A percentile compares a stretch with the other conserved stretches of the same genome.
phyloP scores from a whole-genome alignment of 2,888 invertebrate species.

The Chloroclysta siterata region DNA sequence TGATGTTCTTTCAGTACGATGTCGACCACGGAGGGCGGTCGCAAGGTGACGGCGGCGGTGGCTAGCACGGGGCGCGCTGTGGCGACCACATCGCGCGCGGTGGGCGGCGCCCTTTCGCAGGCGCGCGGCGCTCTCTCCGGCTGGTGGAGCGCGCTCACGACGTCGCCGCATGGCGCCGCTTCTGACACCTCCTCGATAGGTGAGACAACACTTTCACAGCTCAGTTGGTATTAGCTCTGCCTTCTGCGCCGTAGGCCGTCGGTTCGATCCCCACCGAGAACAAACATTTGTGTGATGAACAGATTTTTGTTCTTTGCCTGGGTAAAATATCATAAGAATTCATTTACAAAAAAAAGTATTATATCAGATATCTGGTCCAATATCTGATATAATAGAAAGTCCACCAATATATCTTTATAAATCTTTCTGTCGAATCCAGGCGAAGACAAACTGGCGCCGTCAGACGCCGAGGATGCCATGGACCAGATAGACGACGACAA shows the following conservation, averaged over 20 bases:
- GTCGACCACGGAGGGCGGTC: conserved; percentile 96
- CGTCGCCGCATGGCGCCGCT: conserved; percentile 50
- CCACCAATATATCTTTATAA: no score
- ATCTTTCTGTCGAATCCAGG: conserved; percentile 20
- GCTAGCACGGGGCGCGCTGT: conserved; percentile 96
- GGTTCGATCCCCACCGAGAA: no score
- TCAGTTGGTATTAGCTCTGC: no score
- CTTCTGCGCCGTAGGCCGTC: no score
- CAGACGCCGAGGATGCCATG: conserved; percentile 54
- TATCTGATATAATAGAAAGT: no score
- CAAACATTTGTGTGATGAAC: no score
- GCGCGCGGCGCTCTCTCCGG: conserved; percentile 94
- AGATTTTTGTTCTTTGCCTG: no score
- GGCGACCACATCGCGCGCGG: conserved; percentile 79
- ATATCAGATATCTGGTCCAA: no score
- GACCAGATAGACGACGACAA: conserved; percentile 50
- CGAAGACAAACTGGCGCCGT: conserved; percentile 42
- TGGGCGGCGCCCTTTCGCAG: conserved; percentile 94
- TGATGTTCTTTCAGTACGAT: conserved; percentile 88
- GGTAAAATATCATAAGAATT: no score
- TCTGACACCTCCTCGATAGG: conserved; percentile 41
- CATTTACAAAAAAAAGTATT: no score
- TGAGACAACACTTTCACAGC: background rate
- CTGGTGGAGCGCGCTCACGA: conserved; percentile 90
- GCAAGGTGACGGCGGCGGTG: conserved; percentile 97